Percentiles rank a stretch among this genome's conserved stretches.
Conservation (phyloP, 1,140 invertebrate genomes). For the Drosophila tropicalis region DNA sequence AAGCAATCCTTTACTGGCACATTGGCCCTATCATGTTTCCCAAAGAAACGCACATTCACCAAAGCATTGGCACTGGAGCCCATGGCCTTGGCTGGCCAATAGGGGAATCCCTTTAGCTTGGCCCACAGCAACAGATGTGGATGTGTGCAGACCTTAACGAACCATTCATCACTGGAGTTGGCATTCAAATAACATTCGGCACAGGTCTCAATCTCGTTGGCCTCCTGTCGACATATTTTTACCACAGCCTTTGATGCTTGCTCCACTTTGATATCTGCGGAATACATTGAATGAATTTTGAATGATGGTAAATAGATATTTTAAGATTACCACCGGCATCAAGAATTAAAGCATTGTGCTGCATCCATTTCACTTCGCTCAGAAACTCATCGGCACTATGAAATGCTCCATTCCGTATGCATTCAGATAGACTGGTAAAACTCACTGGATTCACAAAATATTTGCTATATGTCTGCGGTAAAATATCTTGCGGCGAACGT, state of each 20-base stretch:
- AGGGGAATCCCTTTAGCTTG: constrained; percentile 96
- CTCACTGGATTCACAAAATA: constrained; percentile 94
- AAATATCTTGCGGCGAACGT: constrained; percentile 59
- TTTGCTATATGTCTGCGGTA: constrained; percentile 83
- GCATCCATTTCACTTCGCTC: constrained; percentile 95
- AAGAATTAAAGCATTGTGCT: constrained; percentile 93
- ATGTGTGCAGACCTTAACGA: constrained; percentile 93
- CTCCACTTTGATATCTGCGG: constrained; percentile 85
- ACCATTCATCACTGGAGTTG: constrained; percentile 92
- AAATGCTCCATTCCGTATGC: constrained; percentile 91
- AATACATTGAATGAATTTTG: constrained; percentile 82
- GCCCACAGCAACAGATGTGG: constrained; percentile 96
- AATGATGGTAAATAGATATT: background rate
- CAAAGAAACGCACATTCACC: constrained; percentile 97
- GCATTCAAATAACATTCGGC: constrained; percentile 95
- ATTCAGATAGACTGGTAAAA: constrained; percentile 89
- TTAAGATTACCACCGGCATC: constrained; percentile 91
- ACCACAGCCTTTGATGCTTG: constrained; percentile 88
- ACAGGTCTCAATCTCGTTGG: constrained; percentile 96
- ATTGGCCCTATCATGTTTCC: constrained; percentile 96
- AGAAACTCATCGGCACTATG: constrained; percentile 95
- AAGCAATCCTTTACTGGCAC: constrained; percentile 93
- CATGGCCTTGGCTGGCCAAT: constrained; percentile 97
- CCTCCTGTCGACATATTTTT: constrained; percentile 93
- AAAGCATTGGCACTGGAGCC: constrained; percentile 87